Evolutionary conservation across 2,113 vertebrate species (phyloP).

Genomic region (Planiliza haematocheilus): DNA sequence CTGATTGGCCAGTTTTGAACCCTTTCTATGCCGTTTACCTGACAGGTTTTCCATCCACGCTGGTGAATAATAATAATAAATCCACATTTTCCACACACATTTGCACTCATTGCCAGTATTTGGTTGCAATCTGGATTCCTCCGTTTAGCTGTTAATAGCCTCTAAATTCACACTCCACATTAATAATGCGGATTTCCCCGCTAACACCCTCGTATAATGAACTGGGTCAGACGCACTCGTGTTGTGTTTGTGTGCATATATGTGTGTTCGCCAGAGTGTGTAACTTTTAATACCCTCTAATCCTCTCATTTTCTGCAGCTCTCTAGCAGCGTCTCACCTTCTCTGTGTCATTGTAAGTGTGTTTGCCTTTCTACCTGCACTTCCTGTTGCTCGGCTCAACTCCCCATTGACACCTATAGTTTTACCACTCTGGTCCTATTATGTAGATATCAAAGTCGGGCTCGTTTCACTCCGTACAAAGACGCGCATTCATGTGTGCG

Average conservation of each 20-base stretch:
- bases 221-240: slow-evolving; percentile 47
- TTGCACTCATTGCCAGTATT: no score
- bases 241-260: slow-evolving; percentile 19
- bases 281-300: slow-evolving; percentile 60
- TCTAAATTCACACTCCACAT: slow-evolving; percentile 52
- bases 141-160: slow-evolving; percentile 54
- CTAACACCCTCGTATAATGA: slow-evolving; percentile 56
- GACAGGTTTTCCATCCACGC: no score
- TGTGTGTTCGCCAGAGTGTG: slow-evolving; percentile 4
- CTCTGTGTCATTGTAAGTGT: slow-evolving; percentile 4
- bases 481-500: slow-evolving; percentile 28
- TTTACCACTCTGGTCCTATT: slow-evolving; percentile 38
- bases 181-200: slow-evolving; percentile 55
- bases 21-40: no score
- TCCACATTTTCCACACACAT: no score
- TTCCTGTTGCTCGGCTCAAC: slow-evolving; percentile 26
- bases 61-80: no score
- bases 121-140: no score
- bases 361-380: slow-evolving; percentile 16
- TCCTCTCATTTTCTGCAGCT: slow-evolving; percentile 55
- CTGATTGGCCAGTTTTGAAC: no score
- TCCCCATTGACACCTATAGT: slow-evolving; percentile 39
- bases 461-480: slow-evolving; percentile 36
- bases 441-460: slow-evolving; percentile 45
- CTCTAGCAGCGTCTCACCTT: slow-evolving; percentile 36